Base-by-base conservation (phyloP, 92 coral and sea anemone genomes). In the Porites evermanni region DNA sequence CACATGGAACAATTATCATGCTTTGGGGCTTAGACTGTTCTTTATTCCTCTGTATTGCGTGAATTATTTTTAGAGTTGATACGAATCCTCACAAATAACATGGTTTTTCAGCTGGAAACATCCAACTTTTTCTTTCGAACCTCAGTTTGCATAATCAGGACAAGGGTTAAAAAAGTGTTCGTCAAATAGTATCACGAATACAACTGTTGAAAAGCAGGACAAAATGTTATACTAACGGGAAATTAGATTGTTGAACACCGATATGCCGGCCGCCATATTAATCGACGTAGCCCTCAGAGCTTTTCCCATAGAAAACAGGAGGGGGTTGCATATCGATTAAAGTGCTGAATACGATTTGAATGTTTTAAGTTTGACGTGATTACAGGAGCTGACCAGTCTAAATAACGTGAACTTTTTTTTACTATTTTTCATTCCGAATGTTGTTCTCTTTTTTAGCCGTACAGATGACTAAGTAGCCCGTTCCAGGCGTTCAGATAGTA, bases 41-140 rank as follows among this genome's bases (percentile, higher is more conserved):
- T 29, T 69, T 67, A 18, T 12, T 24, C 10, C 5, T 6, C 71
- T 0, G 71, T 66, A 69, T 69, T 69, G 21, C 74, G 38, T 69
- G 32, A 69, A 69, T 4, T 69, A 50, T 69, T 38, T 69, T 23
- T 69, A 26, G 74, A 14, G 21, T 69, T 69, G 74, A 10, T 17
- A 69, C 74, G 74, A 13, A 17, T 69, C 74, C 8, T 69, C 32
- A 69, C 74, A 69, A 69, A 69, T 19, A 69, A 23, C 74, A 69
- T 69, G 14, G 53, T 29, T 19, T 68, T 24, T 69, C 74, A 26
- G 74, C 32, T 69, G 44, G 12, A 69, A 69, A 69, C 32, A 69
- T 4, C 44, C 13, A 14, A 69, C 23, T 11, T 29, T 29, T 2
- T 29, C 4, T 29, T 29, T 29, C 32, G 32, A 29, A 29, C 32